These are phyloP conservation scores for Oplegnathus fasciatus DNA, from an alignment of 2,113 vertebrate genomes.

Conservation along the genomic window DNA sequence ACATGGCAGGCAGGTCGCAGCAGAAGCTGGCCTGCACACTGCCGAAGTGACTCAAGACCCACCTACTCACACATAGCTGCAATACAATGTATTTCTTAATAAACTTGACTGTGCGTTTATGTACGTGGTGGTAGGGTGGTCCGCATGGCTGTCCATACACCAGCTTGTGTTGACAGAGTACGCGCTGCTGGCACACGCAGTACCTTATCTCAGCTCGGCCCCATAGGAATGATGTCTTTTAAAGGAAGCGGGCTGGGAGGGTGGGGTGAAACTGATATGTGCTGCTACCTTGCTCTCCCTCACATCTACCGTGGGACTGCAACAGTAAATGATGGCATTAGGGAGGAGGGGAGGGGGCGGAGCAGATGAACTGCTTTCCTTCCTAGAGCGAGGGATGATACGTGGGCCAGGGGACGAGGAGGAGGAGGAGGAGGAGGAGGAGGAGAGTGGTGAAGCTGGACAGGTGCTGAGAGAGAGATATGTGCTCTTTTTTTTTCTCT, in stretches of 20 bases:
- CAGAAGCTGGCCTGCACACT: constrained; percentile 26
- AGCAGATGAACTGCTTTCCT: constrained; percentile 65
- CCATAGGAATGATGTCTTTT: constrained; percentile 55
- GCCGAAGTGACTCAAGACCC: constrained; percentile 35
- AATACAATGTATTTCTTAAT: neutral
- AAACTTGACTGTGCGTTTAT: constrained; percentile 28
- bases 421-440: constrained; percentile 40
- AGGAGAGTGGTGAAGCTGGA: constrained; percentile 47
- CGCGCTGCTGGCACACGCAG: constrained; percentile 26
- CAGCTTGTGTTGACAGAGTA: constrained; percentile 58
- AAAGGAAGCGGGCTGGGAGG: constrained; percentile 32
- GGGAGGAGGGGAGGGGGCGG: constrained; percentile 49
- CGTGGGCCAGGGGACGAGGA: constrained; percentile 1
- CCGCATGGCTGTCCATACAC: constrained; percentile 26
- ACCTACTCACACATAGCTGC: constrained; percentile 26
- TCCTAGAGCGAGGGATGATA: constrained; percentile 67
- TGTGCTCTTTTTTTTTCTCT: constrained; percentile 57
- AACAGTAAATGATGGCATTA: constrained; percentile 75
- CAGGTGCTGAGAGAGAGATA: constrained; percentile 79
- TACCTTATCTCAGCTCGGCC: constrained; percentile 55
- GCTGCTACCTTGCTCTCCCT: constrained; percentile 56
- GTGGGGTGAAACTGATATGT: constrained; percentile 66
- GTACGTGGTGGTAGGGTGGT: neutral
- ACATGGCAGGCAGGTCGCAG: constrained; percentile 62
- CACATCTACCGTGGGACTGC: constrained; percentile 64